phyloP scores from a whole-genome alignment of 2,113 vertebrate genomes.

The Sakesphorus luctuosus region DNA sequence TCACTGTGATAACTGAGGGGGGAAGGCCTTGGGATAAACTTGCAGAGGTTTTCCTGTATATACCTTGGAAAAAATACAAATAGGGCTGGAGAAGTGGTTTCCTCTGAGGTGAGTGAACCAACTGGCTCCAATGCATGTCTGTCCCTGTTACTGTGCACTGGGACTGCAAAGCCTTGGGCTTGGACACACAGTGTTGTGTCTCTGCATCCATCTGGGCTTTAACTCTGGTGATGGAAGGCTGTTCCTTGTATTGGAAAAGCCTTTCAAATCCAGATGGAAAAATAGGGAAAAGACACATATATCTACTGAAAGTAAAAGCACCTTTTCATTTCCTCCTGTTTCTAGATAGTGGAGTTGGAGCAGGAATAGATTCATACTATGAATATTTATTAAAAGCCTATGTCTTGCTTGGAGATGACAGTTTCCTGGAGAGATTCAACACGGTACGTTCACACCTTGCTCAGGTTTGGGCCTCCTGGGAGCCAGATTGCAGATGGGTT shows the following conservation, averaged over 20 bases:
- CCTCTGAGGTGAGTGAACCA: not conserved
- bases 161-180: not conserved
- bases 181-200: not conserved
- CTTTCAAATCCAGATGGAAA: not conserved
- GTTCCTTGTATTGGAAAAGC: not conserved
- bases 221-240: not conserved
- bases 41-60: not conserved
- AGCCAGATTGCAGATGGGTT: not conserved
- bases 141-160: not conserved
- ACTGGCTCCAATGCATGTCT: not conserved
- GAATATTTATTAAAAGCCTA: slow-evolving; percentile 98
- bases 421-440: slow-evolving; percentile 96
- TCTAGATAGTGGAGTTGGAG: slow-evolving; percentile 95
- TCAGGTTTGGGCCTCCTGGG: not conserved
- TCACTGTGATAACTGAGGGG: not conserved
- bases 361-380: slow-evolving; percentile 98
- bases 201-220: not conserved
- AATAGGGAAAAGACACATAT: not conserved
- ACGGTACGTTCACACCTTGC: slow-evolving; percentile 83
- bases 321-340: slow-evolving; percentile 18
- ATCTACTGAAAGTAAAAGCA: not conserved
- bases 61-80: not conserved
- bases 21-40: not conserved
- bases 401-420: slow-evolving; percentile 94
- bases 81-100: not conserved